Evolutionary conservation across 2,797 vertebrate species (phyloP).

Genomic region (Neoniphon sammara): DNA sequence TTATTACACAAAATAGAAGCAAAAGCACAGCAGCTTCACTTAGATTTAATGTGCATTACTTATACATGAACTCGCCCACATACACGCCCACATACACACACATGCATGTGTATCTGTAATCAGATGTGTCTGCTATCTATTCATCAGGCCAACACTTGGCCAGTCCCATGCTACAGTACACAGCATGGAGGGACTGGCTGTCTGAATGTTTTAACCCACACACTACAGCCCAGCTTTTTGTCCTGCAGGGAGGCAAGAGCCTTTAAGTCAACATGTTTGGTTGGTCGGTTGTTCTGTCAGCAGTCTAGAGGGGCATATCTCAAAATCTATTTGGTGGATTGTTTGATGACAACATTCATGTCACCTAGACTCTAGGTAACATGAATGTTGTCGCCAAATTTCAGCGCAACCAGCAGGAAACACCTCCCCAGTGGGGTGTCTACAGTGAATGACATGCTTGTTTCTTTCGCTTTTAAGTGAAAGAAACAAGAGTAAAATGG

Average conservation of each 20-base stretch:
- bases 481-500: slow-evolving; percentile 33
- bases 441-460: no score
- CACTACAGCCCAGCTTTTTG: neutral
- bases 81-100: slow-evolving; percentile 48
- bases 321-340: no score
- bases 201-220: neutral
- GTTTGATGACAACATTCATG: no score
- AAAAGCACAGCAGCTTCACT: neutral
- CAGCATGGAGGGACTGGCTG: neutral
- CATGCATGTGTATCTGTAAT: slow-evolving; percentile 44
- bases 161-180: neutral
- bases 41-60: slow-evolving; percentile 1
- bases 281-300: no score
- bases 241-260: no score
- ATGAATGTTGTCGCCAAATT: no score
- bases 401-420: no score
- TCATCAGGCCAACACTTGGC: slow-evolving; percentile 4
- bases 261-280: no score
- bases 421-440: no score
- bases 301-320: no score
- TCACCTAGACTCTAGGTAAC: no score
- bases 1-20: neutral
- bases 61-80: slow-evolving; percentile 27
- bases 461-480: slow-evolving; percentile 10
- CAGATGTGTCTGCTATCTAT: slow-evolving; percentile 34